phyloP scores from a whole-genome alignment of 2,113 vertebrate species.

The Hirundichthys speculiger region DNA sequence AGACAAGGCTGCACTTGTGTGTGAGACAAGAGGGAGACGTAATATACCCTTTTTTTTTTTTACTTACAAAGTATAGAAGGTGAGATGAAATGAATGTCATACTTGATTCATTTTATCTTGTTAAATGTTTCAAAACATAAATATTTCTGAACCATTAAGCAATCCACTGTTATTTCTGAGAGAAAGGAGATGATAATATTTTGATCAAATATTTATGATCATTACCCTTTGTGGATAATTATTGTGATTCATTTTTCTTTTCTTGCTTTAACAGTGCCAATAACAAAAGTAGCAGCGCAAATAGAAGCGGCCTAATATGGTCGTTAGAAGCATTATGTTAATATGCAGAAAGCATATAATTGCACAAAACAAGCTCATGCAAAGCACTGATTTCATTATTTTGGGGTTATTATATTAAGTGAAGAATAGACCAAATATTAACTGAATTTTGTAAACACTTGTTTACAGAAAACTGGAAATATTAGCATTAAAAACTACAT shows the following conservation, averaged over 20 bases:
- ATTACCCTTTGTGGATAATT: conserved; percentile 64
- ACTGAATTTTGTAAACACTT: conserved; percentile 24
- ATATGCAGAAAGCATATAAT: conserved; percentile 71
- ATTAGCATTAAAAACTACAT: background rate
- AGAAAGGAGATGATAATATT: conserved; percentile 35
- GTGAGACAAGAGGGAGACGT: conserved; percentile 34
- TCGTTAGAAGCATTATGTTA: conserved; percentile 69
- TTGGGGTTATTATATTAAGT: conserved; percentile 38
- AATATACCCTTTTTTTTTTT: conserved; percentile 53
- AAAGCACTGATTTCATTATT: conserved; percentile 47
- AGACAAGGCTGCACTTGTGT: conserved; percentile 50
- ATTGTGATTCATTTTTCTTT: conserved; percentile 61
- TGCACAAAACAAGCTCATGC: conserved; percentile 46
- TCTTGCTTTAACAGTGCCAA: conserved; percentile 48
- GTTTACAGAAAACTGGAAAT: conserved; percentile 14
- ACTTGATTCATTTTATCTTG: conserved; percentile 63
- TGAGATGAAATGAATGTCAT: conserved; percentile 67
- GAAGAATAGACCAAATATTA: conserved; percentile 40
- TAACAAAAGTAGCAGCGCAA: conserved; percentile 47
- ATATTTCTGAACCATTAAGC: conserved; percentile 62
- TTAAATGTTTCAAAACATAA: conserved; percentile 69
- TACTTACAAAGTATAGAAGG: conserved; percentile 63
- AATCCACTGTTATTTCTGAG: conserved; percentile 34
- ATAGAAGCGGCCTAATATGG: conserved; percentile 54
- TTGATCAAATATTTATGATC: conserved; percentile 74